A percentile compares a stretch with the other conserved stretches of the same genome.
Conservation (phyloP, 2,888 invertebrate species). For the Diploptera punctata region DNA sequence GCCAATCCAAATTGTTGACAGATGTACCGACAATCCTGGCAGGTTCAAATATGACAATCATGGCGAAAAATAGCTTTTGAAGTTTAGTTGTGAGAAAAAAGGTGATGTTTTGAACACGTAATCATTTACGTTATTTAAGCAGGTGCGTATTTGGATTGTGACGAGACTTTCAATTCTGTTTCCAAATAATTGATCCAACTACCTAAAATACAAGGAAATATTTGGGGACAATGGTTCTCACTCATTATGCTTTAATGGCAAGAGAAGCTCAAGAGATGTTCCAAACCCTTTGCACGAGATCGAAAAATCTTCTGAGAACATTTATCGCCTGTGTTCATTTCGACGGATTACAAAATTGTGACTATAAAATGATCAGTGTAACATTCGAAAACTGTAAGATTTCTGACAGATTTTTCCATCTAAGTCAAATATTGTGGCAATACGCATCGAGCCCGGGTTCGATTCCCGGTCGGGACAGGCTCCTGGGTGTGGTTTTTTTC, state of each 20-base stretch:
- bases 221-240: not conserved
- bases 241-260: not conserved
- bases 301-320: not conserved
- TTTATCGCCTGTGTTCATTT: not conserved
- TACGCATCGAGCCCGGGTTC: too few species aligned
- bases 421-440: too few species aligned
- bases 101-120: not conserved
- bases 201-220: not conserved
- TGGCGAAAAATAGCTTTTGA: not conserved
- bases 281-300: not conserved
- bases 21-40: not conserved
- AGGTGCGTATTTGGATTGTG: not conserved
- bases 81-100: not conserved
- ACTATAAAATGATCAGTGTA: too few species aligned
- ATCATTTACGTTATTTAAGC: not conserved
- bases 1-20: not conserved
- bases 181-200: not conserved
- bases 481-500: too few species aligned
- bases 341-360: too few species aligned
- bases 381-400: too few species aligned
- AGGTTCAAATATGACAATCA: not conserved
- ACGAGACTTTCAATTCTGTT: not conserved
- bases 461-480: too few species aligned
- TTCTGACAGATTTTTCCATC: too few species aligned
- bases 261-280: not conserved